Evolutionary conservation across 2,797 vertebrate species (phyloP), one percentile per base, ranked within the genome.

Genomic region (Protosalanx chinensis): DNA sequence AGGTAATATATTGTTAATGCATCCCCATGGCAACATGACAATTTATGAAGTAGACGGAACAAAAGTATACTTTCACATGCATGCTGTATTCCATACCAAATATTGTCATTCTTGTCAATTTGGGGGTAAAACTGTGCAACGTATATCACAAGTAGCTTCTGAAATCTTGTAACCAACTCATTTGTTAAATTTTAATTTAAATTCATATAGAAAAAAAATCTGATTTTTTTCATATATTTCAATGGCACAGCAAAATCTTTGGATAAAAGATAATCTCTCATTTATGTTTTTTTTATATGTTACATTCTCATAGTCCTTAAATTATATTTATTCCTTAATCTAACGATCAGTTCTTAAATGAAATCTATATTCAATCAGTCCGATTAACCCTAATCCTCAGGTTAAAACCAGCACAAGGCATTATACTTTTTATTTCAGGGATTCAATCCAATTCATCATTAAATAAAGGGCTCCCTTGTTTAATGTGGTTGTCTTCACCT

Each of bases 381-480:
- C 13, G 7, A 64, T 64, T 20, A 33, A 29, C 30, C 32, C 3
- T 8, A 5, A 64, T 13, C 18, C 18, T 64, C 62, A 62, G 60
- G 18, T 56, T 51, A 6, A n/a, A 56, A 51, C 49, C 49, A 18
- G 49, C 49, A 51, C 18, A 2, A 46, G 41, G 12, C 10, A 46
- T 2, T 46, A 46, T 8, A 46, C 41, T 13, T n/a, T 53, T 53
- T 53, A 2, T 53, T 56, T 56, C 16, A 56, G n/a, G 51, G 51
- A n/a, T 56, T 56, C 15, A 56, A 56, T 56, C 51, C 51, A 56
- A 56, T 56, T 4, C 4, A 46, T 49, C 13, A 53, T 30, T 27
- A 7, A 16, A 16, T 56, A n/a, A 5, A 81, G 75, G 74, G 41
- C 83, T 41, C 66, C 77, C 18, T 29, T 72, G 51, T 70, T 68